Conservation (phyloP, 2,113 vertebrate genomes). For the Ivindomyrus marchei region DNA sequence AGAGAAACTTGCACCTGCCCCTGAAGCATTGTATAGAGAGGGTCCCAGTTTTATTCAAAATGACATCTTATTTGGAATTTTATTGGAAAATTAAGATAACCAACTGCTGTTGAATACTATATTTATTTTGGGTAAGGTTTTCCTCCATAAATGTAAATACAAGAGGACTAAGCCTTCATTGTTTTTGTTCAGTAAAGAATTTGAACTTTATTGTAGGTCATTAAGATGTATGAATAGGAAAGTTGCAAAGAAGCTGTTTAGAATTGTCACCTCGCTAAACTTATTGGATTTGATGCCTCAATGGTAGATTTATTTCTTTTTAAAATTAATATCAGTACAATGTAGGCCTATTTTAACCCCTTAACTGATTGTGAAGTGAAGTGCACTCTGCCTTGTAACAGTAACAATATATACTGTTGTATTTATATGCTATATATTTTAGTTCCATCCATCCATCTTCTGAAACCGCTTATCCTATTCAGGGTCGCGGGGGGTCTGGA, state of each 20-base stretch:
- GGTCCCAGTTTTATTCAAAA: neutral
- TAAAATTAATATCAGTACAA: neutral
- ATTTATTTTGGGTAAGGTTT: neutral
- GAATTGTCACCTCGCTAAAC: neutral
- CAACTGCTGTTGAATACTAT: neutral
- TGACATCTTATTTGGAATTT: neutral
- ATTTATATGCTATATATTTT: neutral
- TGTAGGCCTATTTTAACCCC: no score
- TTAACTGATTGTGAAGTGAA: neutral
- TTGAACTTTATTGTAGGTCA: neutral
- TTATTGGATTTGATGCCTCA: neutral
- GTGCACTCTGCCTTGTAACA: neutral
- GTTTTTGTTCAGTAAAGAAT: neutral
- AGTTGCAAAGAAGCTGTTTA: no score
- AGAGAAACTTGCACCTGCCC: neutral
- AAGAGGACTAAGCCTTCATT: neutral
- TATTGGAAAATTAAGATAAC: neutral
- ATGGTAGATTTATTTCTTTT: neutral
- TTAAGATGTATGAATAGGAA: neutral
- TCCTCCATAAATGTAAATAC: neutral
- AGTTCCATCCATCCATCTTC: no score
- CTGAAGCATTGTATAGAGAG: neutral
- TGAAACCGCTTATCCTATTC: no score
- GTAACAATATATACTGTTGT: neutral
- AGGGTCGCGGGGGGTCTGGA: no score